Evolutionary conservation across 2,113 vertebrate species (phyloP).

Genomic region (Carlito syrichta): DNA sequence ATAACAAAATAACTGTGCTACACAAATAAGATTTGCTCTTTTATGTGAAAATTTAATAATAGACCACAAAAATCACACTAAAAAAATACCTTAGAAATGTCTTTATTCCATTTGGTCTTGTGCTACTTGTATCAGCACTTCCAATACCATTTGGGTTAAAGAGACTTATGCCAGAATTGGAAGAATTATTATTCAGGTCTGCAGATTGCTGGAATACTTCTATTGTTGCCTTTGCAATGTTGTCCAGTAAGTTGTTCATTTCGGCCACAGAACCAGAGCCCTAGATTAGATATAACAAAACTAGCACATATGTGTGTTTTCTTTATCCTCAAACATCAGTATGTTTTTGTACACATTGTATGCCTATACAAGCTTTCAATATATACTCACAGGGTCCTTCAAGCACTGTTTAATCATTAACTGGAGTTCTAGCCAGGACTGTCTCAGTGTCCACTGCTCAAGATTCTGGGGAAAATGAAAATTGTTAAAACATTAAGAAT

Average conservation of each 20-base stretch:
- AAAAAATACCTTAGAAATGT: constrained; percentile 82
- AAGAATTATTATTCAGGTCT: constrained; percentile 81
- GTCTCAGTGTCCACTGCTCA: constrained; percentile 85
- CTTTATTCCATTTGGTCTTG: constrained; percentile 84
- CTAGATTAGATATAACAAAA: constrained; percentile 73
- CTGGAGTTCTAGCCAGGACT: constrained; percentile 86
- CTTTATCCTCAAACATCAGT: constrained; percentile 51
- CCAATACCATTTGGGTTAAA: constrained; percentile 78
- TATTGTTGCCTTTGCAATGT: constrained; percentile 83
- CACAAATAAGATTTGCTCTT: not conserved
- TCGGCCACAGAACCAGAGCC: constrained; percentile 84
- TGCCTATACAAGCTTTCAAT: no score
- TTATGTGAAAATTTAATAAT: not conserved
- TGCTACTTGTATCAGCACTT: constrained; percentile 73
- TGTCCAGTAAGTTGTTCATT: constrained; percentile 86
- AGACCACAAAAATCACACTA: not conserved
- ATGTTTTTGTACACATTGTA: not conserved
- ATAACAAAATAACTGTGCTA: not conserved
- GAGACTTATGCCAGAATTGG: constrained; percentile 79
- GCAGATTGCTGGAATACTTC: constrained; percentile 87
- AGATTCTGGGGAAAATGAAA: constrained; percentile 77
- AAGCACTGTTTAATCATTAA: constrained; percentile 85
- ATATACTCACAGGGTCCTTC: constrained; percentile 84
- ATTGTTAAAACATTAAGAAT: not conserved
- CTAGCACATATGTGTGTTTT: constrained; percentile 50